Base-by-base conservation (phyloP, 2,113 vertebrate species). In the Oreochromis tanganicae region DNA sequence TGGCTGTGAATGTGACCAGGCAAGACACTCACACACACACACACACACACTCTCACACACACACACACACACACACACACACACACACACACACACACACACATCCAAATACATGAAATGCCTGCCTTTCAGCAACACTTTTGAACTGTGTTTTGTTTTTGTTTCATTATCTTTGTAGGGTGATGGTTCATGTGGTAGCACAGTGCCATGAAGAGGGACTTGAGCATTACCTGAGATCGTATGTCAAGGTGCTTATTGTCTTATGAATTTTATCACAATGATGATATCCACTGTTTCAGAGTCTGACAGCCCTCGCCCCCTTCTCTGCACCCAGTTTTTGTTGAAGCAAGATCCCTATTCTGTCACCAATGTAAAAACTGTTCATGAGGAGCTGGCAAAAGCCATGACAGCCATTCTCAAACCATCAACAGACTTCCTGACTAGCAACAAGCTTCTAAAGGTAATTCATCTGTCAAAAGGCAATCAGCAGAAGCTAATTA, bases 361-460 rank as follows among this genome's bases (percentile, higher is more conserved):
- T 81, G 95, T 95, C 84, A 95, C 96, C 2, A 96, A 96, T 52
- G 96, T 96, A n/a, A 99, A 97, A 94, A 99, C 97, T 0, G 97
- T 99, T 61, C 98, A 99, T 1, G 98, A 99, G 94, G 99, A 99
- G 90, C 73, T 99, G 92, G 95, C 98, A 41, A 99, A 99, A 88
- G 97, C 98, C 66, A 99, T 99, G 98, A 99, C 98, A 3, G 96
- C 97, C 17, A 99, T 99, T 89, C 96, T 99, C 90, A 99, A 98
- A 92, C 98, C 99, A 34, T 99, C 98, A 52, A 98, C 99, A 5
- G 99, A 99, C 92, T 99, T 99, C 83, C 97, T 99, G 56, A 99
- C 98, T 3, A 98, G 98, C 96, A 99, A 99, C 96, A 99, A 99
- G 83, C 96, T 99, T 11, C 97, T 99, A 16, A 99, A 99, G 98